phyloP scores from a whole-genome alignment of 2,797 vertebrate species.

The Sebastes itinus region DNA sequence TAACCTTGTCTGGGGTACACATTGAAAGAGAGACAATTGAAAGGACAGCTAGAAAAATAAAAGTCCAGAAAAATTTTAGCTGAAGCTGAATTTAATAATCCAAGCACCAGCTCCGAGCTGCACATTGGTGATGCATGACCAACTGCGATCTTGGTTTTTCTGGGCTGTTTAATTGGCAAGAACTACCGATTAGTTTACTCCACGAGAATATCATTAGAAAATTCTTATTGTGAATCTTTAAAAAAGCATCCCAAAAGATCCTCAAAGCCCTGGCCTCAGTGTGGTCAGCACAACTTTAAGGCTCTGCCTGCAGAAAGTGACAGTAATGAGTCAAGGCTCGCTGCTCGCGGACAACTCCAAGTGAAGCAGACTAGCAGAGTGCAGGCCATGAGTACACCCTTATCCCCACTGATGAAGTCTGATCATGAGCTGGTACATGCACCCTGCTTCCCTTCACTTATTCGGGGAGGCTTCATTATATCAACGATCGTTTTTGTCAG shows the following conservation, averaged over 20 bases:
- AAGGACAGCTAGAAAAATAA: neutral
- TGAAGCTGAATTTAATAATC: neutral
- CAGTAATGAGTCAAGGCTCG: slow-evolving; percentile 67
- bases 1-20: slow-evolving; percentile 2
- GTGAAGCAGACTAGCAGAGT: slow-evolving; percentile 25
- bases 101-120: neutral
- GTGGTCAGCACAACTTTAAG: slow-evolving; percentile 2
- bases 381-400: slow-evolving; percentile 37
- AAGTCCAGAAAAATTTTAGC: neutral
- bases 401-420: slow-evolving; percentile 55
- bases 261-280: neutral
- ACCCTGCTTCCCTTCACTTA: slow-evolving; percentile 22
- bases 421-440: slow-evolving; percentile 29
- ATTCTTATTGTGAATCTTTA: neutral
- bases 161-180: neutral
- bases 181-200: neutral
- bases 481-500: neutral
- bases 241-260: neutral
- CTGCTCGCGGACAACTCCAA: slow-evolving; percentile 25
- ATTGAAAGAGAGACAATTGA: neutral
- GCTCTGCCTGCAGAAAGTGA: slow-evolving; percentile 44
- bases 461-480: slow-evolving; percentile 28
- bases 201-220: neutral
- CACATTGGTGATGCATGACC: neutral
- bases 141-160: neutral